Evolutionary conservation across 2,888 invertebrate species (phyloP).

Genomic region (Crematogaster levior): DNA sequence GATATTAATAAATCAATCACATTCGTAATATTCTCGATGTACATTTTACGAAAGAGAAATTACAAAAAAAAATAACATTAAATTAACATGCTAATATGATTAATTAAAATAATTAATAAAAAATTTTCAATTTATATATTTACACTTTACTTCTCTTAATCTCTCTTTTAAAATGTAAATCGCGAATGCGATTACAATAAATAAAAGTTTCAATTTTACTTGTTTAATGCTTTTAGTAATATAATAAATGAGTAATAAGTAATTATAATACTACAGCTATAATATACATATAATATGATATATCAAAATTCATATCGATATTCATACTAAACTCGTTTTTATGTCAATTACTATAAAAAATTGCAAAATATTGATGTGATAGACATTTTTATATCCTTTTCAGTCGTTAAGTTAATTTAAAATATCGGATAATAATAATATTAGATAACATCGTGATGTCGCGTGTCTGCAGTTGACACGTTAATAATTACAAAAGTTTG

Average conservation of each 20-base stretch:
- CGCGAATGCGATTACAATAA: neutral
- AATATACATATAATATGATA: no score
- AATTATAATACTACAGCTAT: neutral
- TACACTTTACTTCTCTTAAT: neutral
- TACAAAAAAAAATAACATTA: neutral
- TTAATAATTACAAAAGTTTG: slow-evolving; percentile 50
- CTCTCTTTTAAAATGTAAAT: neutral
- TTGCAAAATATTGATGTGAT: neutral
- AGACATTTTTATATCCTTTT: neutral
- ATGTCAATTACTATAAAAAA: neutral
- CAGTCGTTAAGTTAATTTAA: neutral
- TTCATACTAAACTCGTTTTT: neutral
- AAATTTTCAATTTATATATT: neutral
- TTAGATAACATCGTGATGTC: neutral
- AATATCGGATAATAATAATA: neutral
- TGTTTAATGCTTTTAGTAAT: neutral
- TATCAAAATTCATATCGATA: neutral
- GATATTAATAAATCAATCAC: neutral
- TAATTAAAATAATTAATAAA: neutral
- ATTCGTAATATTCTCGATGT: neutral
- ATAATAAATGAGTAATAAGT: neutral
- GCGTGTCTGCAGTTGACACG: slow-evolving; percentile 46
- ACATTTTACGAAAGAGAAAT: neutral
- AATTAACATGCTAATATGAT: neutral
- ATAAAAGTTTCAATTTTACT: neutral